A percentile compares a stretch with the other conserved stretches of the same genome.
These are phyloP conservation scores for Siniperca scherzeri DNA, from an alignment of 2,797 vertebrate genomes.

Conservation along the genomic window DNA sequence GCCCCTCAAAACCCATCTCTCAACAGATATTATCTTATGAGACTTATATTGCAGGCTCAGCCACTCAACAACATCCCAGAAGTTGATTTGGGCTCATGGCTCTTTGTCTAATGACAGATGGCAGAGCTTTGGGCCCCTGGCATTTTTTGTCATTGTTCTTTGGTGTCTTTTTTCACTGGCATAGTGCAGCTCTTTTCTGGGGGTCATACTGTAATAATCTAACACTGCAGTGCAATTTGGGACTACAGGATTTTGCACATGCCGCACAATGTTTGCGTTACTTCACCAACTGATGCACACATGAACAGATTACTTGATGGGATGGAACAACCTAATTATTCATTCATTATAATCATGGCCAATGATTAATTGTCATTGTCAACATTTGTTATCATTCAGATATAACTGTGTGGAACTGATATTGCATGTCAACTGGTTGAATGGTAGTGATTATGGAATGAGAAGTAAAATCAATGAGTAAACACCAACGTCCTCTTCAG, in stretches of 20 bases:
- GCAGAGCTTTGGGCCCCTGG: not conserved
- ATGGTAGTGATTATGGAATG: too few relatives aligned
- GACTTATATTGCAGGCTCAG: not conserved
- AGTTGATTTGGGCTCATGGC: conserved; percentile 3
- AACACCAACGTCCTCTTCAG: conserved; percentile 5
- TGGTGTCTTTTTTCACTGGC: not conserved
- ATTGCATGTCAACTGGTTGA: too few relatives aligned
- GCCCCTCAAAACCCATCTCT: conserved; percentile 50
- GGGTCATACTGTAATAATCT: not conserved
- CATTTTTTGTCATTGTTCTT: conserved; percentile 10
- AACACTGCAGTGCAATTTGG: not conserved
- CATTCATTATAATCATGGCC: not conserved
- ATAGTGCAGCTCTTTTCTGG: not conserved
- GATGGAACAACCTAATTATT: not conserved
- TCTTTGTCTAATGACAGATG: conserved; percentile 12
- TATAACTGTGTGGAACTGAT: not conserved
- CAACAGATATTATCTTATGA: conserved; percentile 64
- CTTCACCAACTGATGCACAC: not conserved
- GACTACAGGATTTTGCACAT: not conserved
- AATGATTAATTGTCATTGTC: not conserved
- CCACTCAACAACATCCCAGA: not conserved
- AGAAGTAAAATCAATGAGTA: not conserved
- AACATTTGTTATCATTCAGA: conserved; percentile 2
- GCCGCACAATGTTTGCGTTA: too few relatives aligned
- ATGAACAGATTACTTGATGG: not conserved